Percentiles rank a stretch among this genome's conserved stretches.
Evolutionary conservation across 2,888 invertebrate genomes (phyloP).

Genomic region (Xestia ashworthii): DNA sequence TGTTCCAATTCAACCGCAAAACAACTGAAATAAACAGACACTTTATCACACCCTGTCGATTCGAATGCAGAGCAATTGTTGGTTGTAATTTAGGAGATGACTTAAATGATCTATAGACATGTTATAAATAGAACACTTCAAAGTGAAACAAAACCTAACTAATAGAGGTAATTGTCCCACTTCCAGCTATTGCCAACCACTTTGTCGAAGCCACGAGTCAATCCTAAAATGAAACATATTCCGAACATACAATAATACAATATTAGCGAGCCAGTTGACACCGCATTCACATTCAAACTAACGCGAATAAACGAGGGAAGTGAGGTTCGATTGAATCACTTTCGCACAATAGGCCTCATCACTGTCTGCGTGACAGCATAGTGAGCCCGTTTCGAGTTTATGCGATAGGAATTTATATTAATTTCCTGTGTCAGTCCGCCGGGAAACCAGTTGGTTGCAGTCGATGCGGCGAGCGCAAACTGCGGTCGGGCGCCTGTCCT

Average conservation of each 20-base stretch:
- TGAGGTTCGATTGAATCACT: conserved; percentile 83
- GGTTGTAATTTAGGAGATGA: not conserved
- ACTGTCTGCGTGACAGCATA: conserved; percentile 79
- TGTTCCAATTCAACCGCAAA: not conserved
- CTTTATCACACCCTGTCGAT: not conserved
- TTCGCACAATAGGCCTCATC: conserved; percentile 86
- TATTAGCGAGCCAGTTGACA: conserved; percentile 73
- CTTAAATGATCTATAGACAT: not conserved
- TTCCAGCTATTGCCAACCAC: not conserved
- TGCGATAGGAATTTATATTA: conserved; percentile 89
- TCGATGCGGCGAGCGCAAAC: conserved; percentile 82
- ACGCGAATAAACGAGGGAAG: conserved; percentile 79
- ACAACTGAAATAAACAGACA: not conserved
- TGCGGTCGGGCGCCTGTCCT: conserved; percentile 84
- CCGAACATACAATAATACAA: conserved; percentile 42
- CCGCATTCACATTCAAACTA: conserved; percentile 78
- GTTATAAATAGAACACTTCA: not conserved
- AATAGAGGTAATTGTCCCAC: not conserved
- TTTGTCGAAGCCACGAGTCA: conserved; percentile 8
- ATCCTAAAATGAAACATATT: conserved; percentile 19
- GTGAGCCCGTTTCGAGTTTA: conserved; percentile 81
- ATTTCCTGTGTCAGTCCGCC: conserved; percentile 86
- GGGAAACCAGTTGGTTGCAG: conserved; percentile 84
- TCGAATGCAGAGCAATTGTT: not conserved
- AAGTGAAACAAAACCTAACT: not conserved